Evolutionary conservation across 2,888 invertebrate species (phyloP), one percentile per base, ranked within the genome.

Genomic region (Ornithoptera priamus): DNA sequence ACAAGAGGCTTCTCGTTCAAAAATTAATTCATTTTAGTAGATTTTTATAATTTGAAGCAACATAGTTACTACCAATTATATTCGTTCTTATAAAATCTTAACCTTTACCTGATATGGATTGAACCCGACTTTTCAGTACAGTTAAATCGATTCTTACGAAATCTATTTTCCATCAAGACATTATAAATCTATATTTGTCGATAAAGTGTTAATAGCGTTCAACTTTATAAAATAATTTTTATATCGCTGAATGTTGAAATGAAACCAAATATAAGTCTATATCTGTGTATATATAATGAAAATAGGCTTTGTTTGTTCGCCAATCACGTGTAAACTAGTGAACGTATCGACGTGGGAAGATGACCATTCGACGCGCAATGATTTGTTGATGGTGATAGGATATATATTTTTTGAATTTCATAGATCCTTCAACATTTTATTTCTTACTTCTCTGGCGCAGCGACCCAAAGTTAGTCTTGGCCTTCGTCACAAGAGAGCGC

Each of bases 21-120:
- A 63, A 68, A 64, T 68, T 64, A 67, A 30, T 62, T 62, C 10
- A 58, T 18, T n/a, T 15, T 42, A 46, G 50, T 36, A 30, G 50
- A 24, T 36, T 53, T 53, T n/a, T 1, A 53, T 53, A 53, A 53
- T 53, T 53, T 53, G 53, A 53, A 53, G 53, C 53, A 53, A n/a
- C 7, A n/a, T 5, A 53, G 18, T 53, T 53, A 18, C 8, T 53
- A n/a, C 18, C 18, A n/a, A 53, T 53, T 53, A 53, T 53, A n/a
- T 53, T 53, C 18, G 53, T 53, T n/a, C 18, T 53, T 53, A n/a
- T 53, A n/a, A n/a, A n/a, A 18, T 53, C n/a, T 53, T 53, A 46
- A 46, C 46, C 46, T n/a, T 53, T 12, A 53, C 18, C 53, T 53
- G 6, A 53, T 1, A 5, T 6, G n/a, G 53, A 53, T n/a, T 53